Evolutionary conservation across 1,140 invertebrate genomes (phyloP).

Genomic region (Drosophila lini): DNA sequence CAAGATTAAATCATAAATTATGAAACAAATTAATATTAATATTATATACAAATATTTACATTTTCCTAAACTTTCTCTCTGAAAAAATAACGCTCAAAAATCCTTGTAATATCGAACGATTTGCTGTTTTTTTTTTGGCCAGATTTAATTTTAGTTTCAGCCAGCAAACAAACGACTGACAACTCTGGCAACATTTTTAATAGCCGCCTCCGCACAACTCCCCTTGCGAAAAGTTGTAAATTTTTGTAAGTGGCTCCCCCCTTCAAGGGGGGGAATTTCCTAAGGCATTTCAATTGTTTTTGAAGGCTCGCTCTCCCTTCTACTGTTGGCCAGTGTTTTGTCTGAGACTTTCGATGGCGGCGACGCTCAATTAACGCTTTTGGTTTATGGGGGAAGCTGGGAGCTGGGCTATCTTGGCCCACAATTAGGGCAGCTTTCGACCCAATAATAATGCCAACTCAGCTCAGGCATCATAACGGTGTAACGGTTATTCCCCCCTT

Average conservation of each 20-base stretch:
- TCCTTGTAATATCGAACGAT: background rate
- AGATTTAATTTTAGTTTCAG: constrained; percentile 29
- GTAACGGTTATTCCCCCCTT: background rate
- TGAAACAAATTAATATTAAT: too few relatives aligned
- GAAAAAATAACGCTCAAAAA: background rate
- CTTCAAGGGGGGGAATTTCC: background rate
- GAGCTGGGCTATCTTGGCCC: constrained; percentile 3
- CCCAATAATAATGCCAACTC: constrained; percentile 54
- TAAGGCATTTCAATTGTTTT: constrained; percentile 54
- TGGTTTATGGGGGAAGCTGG: constrained; percentile 33
- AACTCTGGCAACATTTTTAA: constrained; percentile 60
- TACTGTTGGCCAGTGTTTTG: constrained; percentile 20
- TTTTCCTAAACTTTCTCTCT: background rate
- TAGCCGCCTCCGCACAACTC: constrained; percentile 35
- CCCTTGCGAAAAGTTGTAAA: constrained; percentile 59
- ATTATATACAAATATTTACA: background rate
- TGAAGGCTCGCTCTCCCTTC: constrained; percentile 9
- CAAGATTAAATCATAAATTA: too few relatives aligned
- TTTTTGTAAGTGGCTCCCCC: constrained; percentile 49
- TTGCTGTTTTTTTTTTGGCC: background rate
- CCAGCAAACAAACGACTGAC: constrained; percentile 23
- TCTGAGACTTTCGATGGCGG: constrained; percentile 26
- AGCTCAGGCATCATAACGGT: constrained; percentile 27
- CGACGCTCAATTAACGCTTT: constrained; percentile 59
- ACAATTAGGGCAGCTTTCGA: constrained; percentile 43